A percentile compares a stretch with the other conserved stretches of the same genome.
These are phyloP conservation scores for Dorcus parallelipipedus DNA, from an alignment of 2,888 invertebrate genomes.

Conservation along the genomic window DNA sequence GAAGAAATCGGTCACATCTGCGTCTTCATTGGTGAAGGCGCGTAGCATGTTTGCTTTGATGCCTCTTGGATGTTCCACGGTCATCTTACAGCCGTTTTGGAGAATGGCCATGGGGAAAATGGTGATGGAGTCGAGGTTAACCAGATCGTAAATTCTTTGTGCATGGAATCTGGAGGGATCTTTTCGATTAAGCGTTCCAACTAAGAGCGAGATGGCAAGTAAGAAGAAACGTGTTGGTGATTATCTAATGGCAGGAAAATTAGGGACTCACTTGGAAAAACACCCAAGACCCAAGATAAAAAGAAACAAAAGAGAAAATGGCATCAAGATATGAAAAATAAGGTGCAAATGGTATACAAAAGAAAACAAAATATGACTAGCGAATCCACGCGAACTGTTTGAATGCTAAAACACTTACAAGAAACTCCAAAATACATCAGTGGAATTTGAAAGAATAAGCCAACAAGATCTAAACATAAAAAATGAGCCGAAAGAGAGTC, in stretches of 20 bases:
- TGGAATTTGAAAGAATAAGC: too few relatives aligned
- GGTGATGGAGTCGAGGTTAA: slow-evolving; percentile 76
- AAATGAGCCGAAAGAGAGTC: too few relatives aligned
- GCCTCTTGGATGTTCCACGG: slow-evolving; percentile 76
- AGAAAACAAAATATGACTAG: too few relatives aligned
- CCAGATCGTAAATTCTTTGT: slow-evolving; percentile 78
- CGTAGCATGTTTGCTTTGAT: slow-evolving; percentile 70
- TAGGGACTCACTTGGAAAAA: slow-evolving; percentile 66
- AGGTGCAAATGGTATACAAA: too few relatives aligned
- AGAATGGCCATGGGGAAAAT: slow-evolving; percentile 73
- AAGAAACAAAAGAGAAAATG: too few relatives aligned
- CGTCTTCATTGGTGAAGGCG: slow-evolving; percentile 59
- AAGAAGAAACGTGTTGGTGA: neutral
- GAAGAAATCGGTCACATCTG: slow-evolving; percentile 62
- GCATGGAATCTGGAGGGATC: slow-evolving; percentile 68
- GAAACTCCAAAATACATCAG: too few relatives aligned
- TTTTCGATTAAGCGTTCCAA: slow-evolving; percentile 77
- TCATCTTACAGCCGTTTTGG: slow-evolving; percentile 82
- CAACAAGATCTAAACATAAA: too few relatives aligned
- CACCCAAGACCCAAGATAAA: slow-evolving; percentile 72
- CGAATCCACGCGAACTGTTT: too few relatives aligned
- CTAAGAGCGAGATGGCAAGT: slow-evolving; percentile 82
- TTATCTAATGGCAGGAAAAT: neutral
- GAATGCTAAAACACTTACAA: too few relatives aligned
- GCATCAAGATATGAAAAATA: too few relatives aligned